A percentile compares a stretch with the other conserved stretches of the same genome.
Evolutionary conservation across 92 coral and sea anemone genomes (phyloP).

Genomic region (Porites divaricata): DNA sequence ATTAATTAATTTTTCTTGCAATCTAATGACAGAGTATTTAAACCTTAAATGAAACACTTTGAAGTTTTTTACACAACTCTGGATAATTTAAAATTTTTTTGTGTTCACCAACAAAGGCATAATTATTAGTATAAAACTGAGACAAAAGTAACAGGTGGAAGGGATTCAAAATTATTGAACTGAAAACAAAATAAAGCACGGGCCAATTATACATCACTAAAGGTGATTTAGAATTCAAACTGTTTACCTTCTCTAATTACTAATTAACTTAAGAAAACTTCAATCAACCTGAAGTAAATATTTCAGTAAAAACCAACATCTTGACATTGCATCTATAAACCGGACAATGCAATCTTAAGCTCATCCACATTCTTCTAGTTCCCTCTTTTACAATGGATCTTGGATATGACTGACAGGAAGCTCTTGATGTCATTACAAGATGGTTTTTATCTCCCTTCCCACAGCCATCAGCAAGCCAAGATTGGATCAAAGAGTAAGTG

Average conservation of each 20-base stretch:
- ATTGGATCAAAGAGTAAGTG: constrained; percentile 24
- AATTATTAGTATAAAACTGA: neutral
- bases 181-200: constrained; percentile 19
- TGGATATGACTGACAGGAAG: constrained; percentile 1
- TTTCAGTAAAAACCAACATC: constrained; percentile 11
- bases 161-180: constrained; percentile 32
- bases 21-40: too few species aligned
- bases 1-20: neutral
- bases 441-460: constrained; percentile 43
- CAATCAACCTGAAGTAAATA: constrained; percentile 32
- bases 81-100: neutral
- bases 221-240: constrained; percentile 28
- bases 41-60: too few species aligned
- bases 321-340: neutral
- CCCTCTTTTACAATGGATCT: neutral
- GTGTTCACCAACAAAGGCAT: constrained; percentile 21
- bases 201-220: constrained; percentile 20
- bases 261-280: constrained; percentile 39
- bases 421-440: neutral
- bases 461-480: constrained; percentile 30
- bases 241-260: constrained; percentile 31
- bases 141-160: constrained; percentile 39
- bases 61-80: neutral
- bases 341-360: too few species aligned
- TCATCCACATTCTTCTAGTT: neutral